These are phyloP conservation scores for Sycophaga agraensis DNA, from an alignment of 1,140 invertebrate genomes.

Conservation along the genomic window DNA sequence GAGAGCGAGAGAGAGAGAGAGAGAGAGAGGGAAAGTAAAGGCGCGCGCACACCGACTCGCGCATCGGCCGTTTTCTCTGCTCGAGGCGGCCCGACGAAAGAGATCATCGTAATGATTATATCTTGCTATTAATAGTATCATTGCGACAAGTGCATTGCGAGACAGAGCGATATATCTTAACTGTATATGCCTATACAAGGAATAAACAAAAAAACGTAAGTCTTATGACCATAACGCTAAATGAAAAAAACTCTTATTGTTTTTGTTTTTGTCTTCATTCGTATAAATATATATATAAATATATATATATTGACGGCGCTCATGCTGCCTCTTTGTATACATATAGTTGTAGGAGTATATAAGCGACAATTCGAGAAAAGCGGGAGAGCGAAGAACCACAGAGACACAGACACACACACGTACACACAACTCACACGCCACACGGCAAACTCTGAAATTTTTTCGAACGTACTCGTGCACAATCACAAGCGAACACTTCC, in stretches of 20 bases:
- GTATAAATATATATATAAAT: constrained; percentile 16
- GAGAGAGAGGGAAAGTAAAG: too few relatives aligned
- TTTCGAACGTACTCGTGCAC: not conserved
- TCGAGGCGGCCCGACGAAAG: too few relatives aligned
- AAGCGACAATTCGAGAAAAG: not conserved
- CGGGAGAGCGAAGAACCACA: constrained; percentile 11
- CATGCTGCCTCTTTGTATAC: not conserved
- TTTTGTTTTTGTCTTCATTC: constrained; percentile 18
- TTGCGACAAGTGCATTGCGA: not conserved
- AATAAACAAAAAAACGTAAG: constrained; percentile 4
- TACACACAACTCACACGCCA: too few relatives aligned
- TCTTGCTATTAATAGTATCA: constrained; percentile 14
- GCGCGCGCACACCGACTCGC: not conserved
- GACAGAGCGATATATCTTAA: constrained; percentile 6
- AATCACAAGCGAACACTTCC: not conserved
- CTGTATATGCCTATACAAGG: constrained; percentile 5
- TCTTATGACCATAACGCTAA: constrained; percentile 15
- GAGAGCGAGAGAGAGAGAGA: too few relatives aligned
- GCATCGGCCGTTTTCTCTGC: not conserved
- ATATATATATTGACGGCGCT: not conserved
- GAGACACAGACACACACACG: not conserved
- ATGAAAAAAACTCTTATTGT: constrained; percentile 16
- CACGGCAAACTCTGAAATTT: too few relatives aligned
- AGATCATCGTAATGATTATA: not conserved
- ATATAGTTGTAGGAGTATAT: not conserved